Conservation (phyloP, 2,888 invertebrate genomes). For the Tanypteryx hageni region DNA sequence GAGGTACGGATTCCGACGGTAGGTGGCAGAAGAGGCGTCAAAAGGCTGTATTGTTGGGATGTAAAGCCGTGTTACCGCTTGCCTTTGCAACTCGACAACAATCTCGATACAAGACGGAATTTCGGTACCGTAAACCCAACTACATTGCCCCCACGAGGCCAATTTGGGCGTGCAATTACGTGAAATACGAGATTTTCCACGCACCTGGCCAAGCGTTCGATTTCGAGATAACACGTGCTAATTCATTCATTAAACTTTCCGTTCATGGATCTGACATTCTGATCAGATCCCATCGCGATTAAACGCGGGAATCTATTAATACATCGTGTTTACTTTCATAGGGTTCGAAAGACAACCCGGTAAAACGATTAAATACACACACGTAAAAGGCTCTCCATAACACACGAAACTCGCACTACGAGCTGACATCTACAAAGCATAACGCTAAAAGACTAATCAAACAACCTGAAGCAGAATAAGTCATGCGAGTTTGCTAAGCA, state of each 20-base stretch:
- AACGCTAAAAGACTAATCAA: constrained; percentile 7
- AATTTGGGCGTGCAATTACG: too few relatives aligned
- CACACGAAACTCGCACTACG: not conserved
- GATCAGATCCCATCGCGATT: too few relatives aligned
- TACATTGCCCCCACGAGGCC: too few relatives aligned
- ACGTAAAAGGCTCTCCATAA: not conserved
- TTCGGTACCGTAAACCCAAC: not conserved
- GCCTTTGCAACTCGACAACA: not conserved
- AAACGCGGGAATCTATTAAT: too few relatives aligned
- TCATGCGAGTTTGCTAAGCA: not conserved
- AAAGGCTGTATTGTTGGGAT: constrained; percentile 37
- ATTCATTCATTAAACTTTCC: too few relatives aligned
- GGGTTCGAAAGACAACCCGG: not conserved
- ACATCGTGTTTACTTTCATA: too few relatives aligned
- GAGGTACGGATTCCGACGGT: constrained; percentile 61
- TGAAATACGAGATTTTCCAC: too few relatives aligned
- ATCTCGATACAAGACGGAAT: not conserved
- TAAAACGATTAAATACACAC: not conserved
- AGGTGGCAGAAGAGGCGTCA: constrained; percentile 60
- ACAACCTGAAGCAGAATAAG: not conserved
- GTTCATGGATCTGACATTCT: too few relatives aligned
- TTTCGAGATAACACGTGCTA: too few relatives aligned
- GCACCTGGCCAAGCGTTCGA: too few relatives aligned
- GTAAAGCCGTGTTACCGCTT: not conserved
- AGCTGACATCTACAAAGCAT: not conserved